Percentiles rank a stretch among this genome's conserved stretches.
These are phyloP conservation scores for Numenius phaeopus DNA, from an alignment of 2,797 vertebrate species.

Conservation along the genomic window DNA sequence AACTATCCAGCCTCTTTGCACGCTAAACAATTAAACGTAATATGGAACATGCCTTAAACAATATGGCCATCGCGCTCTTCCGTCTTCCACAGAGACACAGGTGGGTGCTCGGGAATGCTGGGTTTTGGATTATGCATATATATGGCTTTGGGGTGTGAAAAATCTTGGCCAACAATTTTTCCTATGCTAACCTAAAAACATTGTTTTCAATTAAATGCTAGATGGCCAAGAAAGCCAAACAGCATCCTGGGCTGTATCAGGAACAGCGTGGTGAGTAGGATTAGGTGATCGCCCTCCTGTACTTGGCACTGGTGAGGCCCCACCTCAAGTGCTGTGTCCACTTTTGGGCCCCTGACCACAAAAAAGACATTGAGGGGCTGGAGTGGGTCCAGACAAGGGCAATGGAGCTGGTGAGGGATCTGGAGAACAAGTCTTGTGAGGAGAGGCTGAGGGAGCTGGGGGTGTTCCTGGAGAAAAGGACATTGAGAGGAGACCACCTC, in stretches of 20 bases:
- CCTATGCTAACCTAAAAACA: neutral
- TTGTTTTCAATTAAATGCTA: neutral
- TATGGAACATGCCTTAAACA: accelerated
- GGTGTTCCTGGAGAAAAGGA: neutral
- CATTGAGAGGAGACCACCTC: neutral
- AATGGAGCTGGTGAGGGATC: neutral
- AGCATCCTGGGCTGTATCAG: neutral
- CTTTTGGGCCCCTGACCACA: neutral
- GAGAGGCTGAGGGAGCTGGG: neutral
- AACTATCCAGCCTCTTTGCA: neutral
- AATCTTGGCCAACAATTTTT: neutral
- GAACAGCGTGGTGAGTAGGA: neutral
- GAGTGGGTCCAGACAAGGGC: neutral
- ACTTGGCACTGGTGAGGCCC: neutral
- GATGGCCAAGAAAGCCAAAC: neutral
- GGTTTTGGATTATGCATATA: neutral
- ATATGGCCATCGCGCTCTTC: accelerated
- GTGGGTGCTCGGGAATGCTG: neutral
- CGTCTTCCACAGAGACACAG: neutral
- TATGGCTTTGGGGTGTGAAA: neutral
- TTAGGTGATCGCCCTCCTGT: neutral
- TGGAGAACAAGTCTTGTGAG: neutral
- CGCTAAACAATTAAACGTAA: accelerated
- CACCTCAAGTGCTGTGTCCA: neutral
- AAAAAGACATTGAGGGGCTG: neutral